A percentile compares a stretch with the other conserved stretches of the same genome.
phyloP scores from a whole-genome alignment of 2,113 vertebrate species.

The Myanophis thanlyinensis region DNA sequence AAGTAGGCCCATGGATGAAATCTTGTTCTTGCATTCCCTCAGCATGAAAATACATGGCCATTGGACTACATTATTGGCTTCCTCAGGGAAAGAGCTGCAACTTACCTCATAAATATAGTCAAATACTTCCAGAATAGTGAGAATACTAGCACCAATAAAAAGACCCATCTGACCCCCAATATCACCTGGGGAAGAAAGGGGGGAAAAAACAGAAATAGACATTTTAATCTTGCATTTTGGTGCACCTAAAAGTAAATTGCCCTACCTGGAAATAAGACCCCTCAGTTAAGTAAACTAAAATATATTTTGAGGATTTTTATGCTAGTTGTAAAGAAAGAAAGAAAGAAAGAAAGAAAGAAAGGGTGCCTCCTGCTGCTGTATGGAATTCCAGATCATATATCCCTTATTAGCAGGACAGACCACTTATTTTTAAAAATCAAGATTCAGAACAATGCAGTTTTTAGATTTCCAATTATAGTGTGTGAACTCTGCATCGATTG shows the following conservation, averaged over 20 bases:
- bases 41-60: neutral
- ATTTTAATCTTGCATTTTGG: neutral
- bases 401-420: neutral
- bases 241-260: too few species aligned
- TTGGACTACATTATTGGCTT: neutral
- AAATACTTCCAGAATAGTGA: conserved; percentile 96
- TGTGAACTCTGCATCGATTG: neutral
- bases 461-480: neutral
- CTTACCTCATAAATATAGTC: conserved; percentile 98
- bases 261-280: neutral
- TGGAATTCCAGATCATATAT: neutral
- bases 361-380: too few species aligned
- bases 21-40: neutral
- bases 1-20: neutral
- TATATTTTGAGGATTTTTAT: neutral
- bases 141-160: conserved; percentile 98
- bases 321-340: neutral
- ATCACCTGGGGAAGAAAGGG: conserved; percentile 80
- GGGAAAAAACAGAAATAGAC: neutral
- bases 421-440: neutral
- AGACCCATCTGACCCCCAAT: conserved; percentile 99
- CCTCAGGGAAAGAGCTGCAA: rapidly evolving
- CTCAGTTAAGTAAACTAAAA: neutral
- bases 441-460: neutral
- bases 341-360: too few species aligned